Percentiles rank a stretch among this genome's conserved stretches.
phyloP scores from a whole-genome alignment of 2,113 vertebrate genomes.

The Aleadryas rufinucha region DNA sequence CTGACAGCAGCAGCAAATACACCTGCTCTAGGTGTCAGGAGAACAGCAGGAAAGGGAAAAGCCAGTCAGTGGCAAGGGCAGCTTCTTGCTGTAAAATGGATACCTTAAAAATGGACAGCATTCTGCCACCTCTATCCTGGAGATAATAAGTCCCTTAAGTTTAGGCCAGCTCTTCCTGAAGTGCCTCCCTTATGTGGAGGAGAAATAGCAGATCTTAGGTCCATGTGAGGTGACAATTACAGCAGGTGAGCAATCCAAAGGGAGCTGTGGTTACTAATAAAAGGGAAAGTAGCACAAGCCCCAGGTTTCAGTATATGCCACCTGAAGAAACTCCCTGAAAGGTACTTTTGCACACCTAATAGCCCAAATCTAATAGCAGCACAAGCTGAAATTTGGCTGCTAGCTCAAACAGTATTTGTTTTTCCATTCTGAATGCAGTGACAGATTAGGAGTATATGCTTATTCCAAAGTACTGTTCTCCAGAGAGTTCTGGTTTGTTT shows the following conservation, averaged over 20 bases:
- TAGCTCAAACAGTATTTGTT: constrained; percentile 4
- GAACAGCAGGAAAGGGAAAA: neutral
- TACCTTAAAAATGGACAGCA: neutral
- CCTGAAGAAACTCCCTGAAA: neutral
- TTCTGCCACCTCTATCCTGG: neutral
- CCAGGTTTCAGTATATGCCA: neutral
- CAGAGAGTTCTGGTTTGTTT: neutral
- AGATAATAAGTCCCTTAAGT: neutral
- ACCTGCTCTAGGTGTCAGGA: neutral
- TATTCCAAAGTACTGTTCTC: neutral
- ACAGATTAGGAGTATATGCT: constrained; percentile 1
- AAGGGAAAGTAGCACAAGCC: neutral
- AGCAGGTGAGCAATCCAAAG: neutral
- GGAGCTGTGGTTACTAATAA: neutral
- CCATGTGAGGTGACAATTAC: neutral
- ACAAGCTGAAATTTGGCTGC: neutral
- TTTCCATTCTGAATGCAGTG: neutral
- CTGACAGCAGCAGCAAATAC: neutral
- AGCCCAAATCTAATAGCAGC: neutral
- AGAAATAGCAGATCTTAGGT: neutral
- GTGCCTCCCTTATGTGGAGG: neutral
- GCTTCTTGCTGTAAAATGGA: neutral
- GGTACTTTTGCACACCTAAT: neutral
- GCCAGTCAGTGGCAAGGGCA: neutral
- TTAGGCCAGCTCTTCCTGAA: neutral